A percentile compares a stretch with the other conserved stretches of the same genome.
phyloP scores from a whole-genome alignment of 1,140 invertebrate species.

The Drosophila biarmipes region DNA sequence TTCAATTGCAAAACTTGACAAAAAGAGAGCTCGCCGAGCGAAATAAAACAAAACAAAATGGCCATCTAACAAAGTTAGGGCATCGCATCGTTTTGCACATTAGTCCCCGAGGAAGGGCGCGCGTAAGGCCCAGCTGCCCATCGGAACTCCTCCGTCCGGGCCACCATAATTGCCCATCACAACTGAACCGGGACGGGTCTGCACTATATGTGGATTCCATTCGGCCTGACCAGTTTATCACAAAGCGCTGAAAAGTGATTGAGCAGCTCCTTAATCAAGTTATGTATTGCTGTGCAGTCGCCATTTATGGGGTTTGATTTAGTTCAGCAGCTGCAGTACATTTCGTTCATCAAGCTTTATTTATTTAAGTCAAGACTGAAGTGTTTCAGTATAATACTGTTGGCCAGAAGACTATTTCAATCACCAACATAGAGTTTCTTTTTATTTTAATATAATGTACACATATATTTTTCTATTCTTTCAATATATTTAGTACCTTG shows the following conservation, averaged over 20 bases:
- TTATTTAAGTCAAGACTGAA: not conserved
- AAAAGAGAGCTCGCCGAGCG: slow-evolving; percentile 5
- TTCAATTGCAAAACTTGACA: slow-evolving; percentile 77
- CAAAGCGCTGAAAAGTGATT: slow-evolving; percentile 49
- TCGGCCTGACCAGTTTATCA: slow-evolving; percentile 32
- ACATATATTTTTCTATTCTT: no score
- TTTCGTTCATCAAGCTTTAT: not conserved
- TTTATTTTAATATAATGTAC: no score
- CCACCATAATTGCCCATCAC: slow-evolving; percentile 38
- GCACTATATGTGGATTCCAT: slow-evolving; percentile 15
- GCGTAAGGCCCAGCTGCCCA: slow-evolving; percentile 2
- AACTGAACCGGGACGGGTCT: not conserved
- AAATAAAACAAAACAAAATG: slow-evolving; percentile 45
- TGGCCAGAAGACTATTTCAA: not conserved
- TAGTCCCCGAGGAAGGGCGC: slow-evolving; percentile 21
- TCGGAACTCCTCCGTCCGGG: not conserved
- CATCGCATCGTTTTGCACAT: slow-evolving; percentile 39
- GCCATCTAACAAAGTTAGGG: slow-evolving; percentile 42
- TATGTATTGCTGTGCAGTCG: slow-evolving; percentile 12
- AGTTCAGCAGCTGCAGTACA: slow-evolving; percentile 1
- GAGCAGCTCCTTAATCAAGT: slow-evolving; percentile 43
- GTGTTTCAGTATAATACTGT: not conserved
- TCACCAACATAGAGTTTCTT: not conserved
- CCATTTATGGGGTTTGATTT: slow-evolving; percentile 34
- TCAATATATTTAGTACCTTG: no score